Base-by-base conservation (phyloP, 2,113 vertebrate genomes). In the Planiliza haematocheilus region DNA sequence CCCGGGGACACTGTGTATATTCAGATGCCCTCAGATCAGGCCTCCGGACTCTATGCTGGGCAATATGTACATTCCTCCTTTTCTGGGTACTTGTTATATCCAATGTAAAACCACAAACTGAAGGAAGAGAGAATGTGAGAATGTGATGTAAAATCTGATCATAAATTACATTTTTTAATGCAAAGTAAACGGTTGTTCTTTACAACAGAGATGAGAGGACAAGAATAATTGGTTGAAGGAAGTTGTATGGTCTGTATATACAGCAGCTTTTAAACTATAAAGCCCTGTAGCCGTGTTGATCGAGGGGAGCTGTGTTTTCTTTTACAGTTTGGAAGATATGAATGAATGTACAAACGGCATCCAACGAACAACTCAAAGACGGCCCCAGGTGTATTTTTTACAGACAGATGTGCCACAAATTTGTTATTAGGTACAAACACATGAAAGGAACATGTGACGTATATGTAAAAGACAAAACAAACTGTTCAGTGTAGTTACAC, bases 31-130 rank as follows among this genome's bases (percentile, higher is more conserved):
- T 99, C 97, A 1, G 97, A 98, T 86, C 96, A 99, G 92, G 98
- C 97, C 0, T 93, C 97, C 11, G 98, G 98, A 94, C 96, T 99
- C 77, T 99, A 99, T 53, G 97, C 98, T 0, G 97, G 97, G 68
- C 95, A 98, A 57, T 99, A 99, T 0, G 96, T 99, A 67, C 97
- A 99, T 77, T 99, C 98, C 0, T 99, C 98, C 70, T 99, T 99
- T 91, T 98, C 97, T 88, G 98, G 98, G 78, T 99, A 95, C 94
- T 95, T 99, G 94, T 95, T 99, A 78, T 99, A 99, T 96, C 97
- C 97, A 24, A 96, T 99, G 95, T 99, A 95, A 94, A 87, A 78
- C 7, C 46, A 38, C 45, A 81, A 71, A 66, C 55, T 77, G 20
- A 75, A 51, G 4, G 12, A 57, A 57, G 42, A 30, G 37, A 46